These are phyloP conservation scores for Columba guinea DNA, from an alignment of 2,797 vertebrate genomes.

Conservation along the genomic window DNA sequence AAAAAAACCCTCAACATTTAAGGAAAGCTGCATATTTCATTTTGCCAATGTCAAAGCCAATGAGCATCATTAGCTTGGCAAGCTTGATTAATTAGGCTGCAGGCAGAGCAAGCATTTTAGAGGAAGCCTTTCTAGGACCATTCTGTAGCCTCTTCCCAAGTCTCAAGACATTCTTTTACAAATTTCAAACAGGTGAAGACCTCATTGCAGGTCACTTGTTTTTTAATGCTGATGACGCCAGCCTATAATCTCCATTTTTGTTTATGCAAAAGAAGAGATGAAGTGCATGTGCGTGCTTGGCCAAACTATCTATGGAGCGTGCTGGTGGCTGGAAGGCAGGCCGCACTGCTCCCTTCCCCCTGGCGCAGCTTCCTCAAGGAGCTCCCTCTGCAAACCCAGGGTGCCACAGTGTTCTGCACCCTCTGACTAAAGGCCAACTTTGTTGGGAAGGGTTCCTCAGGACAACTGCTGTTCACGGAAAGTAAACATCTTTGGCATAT, in stretches of 20 bases:
- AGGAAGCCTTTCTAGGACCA: slow-evolving; percentile 11
- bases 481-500: not conserved
- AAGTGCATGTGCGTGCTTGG: not conserved
- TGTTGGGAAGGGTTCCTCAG: not conserved
- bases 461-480: not conserved
- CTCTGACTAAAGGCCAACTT: not conserved
- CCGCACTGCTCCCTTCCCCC: not conserved
- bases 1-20: slow-evolving; percentile 37
- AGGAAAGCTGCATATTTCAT: slow-evolving; percentile 52
- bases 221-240: not conserved
- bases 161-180: not conserved
- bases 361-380: not conserved
- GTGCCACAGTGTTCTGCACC: fast-evolving
- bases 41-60: slow-evolving; percentile 70
- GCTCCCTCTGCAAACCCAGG: not conserved
- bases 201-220: not conserved
- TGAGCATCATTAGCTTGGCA: not conserved
- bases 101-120: not conserved
- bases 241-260: not conserved
- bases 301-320: not conserved
- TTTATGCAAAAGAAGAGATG: not conserved
- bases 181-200: not conserved
- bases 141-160: not conserved
- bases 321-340: not conserved
- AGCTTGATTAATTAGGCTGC: slow-evolving; percentile 43